Evolutionary conservation across 2,888 invertebrate genomes (phyloP).

Genomic region (Drosophila quasianomalipes): DNA sequence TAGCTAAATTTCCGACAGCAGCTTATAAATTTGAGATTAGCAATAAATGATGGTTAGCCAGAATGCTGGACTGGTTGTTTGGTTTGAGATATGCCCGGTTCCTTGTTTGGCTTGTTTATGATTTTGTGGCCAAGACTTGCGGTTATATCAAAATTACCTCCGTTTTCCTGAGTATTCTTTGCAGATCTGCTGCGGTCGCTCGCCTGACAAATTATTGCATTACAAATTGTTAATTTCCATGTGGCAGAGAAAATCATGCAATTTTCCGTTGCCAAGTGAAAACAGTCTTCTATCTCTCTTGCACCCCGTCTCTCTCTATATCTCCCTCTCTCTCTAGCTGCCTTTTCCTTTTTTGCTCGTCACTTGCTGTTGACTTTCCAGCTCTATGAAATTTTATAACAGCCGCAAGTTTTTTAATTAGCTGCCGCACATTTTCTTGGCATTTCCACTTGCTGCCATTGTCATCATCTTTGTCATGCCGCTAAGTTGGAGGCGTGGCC

Average conservation of each 20-base stretch:
- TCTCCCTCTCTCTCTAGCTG: neutral
- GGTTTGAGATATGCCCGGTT: neutral
- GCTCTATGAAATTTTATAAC: constrained; percentile 57
- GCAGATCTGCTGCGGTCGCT: constrained; percentile 15
- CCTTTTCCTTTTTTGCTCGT: neutral
- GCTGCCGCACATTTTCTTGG: constrained; percentile 70
- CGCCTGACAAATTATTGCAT: constrained; percentile 57
- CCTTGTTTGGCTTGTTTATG: constrained; percentile 29
- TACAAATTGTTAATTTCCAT: constrained; percentile 63
- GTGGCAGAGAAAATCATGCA: constrained; percentile 47
- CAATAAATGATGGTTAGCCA: constrained; percentile 25
- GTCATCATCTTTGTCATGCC: constrained; percentile 55
- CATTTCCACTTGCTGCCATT: constrained; percentile 60
- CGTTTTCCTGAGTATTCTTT: neutral
- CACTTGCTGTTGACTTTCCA: constrained; percentile 23
- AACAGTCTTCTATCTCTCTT: neutral
- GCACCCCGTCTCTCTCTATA: neutral
- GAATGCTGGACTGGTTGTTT: constrained; percentile 4
- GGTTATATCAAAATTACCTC: constrained; percentile 29
- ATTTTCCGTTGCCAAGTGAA: constrained; percentile 50
- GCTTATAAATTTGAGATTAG: constrained; percentile 24
- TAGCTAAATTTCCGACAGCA: neutral
- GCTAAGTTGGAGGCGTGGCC: constrained; percentile 41
- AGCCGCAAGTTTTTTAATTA: constrained; percentile 73
- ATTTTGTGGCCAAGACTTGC: constrained; percentile 40